Percentiles rank a stretch among this genome's conserved stretches.
phyloP scores from a whole-genome alignment of 2,888 invertebrate genomes.

The Palloptera scutellata region DNA sequence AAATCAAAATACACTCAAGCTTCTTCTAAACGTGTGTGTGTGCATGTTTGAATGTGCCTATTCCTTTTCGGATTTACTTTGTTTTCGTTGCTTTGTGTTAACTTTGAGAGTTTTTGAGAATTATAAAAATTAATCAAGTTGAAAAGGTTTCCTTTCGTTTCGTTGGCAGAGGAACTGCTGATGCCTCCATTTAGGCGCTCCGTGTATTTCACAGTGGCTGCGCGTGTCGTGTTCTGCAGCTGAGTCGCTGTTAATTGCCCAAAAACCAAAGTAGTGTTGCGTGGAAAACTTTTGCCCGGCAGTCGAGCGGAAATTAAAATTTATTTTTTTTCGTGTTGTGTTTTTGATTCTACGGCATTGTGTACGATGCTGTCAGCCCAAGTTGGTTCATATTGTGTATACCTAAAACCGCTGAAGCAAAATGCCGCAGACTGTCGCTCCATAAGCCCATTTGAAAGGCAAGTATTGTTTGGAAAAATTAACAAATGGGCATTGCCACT shows the following conservation, averaged over 20 bases:
- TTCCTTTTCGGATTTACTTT: neutral
- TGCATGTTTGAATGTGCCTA: neutral
- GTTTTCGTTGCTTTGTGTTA: slow-evolving; percentile 38
- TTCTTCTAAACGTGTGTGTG: neutral
- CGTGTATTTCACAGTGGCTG: neutral
- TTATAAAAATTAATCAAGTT: slow-evolving; percentile 57
- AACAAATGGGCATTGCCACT: no score
- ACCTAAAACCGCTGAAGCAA: no score
- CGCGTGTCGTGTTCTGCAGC: neutral
- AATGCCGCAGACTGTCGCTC: no score
- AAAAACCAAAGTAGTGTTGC: slow-evolving; percentile 2
- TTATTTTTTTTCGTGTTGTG: slow-evolving; percentile 4
- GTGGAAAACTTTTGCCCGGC: slow-evolving; percentile 22
- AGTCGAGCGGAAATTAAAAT: slow-evolving; percentile 33
- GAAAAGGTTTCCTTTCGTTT: slow-evolving; percentile 43
- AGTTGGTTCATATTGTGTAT: no score
- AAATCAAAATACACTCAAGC: no score
- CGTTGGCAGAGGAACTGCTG: neutral
- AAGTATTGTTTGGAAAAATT: no score
- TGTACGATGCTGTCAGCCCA: no score
- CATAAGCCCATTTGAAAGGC: no score
- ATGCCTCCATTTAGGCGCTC: neutral
- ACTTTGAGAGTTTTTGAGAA: slow-evolving; percentile 48
- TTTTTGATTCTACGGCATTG: no score
- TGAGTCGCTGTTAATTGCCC: neutral